phyloP scores from a whole-genome alignment of 2,797 vertebrate species.

The Cyclura pinguis region DNA sequence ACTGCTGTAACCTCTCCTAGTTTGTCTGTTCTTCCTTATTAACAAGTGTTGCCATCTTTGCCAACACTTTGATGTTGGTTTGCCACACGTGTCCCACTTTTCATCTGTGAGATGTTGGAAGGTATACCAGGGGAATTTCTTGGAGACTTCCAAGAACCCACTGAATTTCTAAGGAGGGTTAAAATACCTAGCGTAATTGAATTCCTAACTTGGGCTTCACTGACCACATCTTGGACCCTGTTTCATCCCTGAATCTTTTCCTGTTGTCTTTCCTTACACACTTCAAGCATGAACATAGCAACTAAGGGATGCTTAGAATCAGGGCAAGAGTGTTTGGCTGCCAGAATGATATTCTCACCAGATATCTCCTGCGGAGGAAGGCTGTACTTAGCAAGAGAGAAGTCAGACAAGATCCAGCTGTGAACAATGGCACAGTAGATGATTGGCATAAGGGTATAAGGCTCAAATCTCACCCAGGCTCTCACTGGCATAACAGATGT shows the following conservation, averaged over 20 bases:
- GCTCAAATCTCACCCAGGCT: neutral
- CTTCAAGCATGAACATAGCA: neutral
- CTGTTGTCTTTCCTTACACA: too few relatives aligned
- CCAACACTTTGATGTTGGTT: too few relatives aligned
- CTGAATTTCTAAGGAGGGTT: neutral
- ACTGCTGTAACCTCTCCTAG: too few relatives aligned
- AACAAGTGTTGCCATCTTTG: too few relatives aligned
- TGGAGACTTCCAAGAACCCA: neutral
- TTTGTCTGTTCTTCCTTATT: too few relatives aligned
- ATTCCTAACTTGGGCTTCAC: neutral
- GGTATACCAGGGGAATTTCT: too few relatives aligned
- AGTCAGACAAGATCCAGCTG: neutral
- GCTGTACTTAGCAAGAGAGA: neutral
- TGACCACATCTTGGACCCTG: neutral
- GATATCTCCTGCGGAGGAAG: too few relatives aligned
- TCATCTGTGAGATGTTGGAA: too few relatives aligned
- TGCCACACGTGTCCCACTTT: too few relatives aligned
- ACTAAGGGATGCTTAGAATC: neutral
- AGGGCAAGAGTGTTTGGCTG: neutral
- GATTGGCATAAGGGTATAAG: neutral
- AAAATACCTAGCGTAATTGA: neutral
- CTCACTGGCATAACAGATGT: neutral
- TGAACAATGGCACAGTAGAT: neutral
- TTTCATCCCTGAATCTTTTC: neutral
- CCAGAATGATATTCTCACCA: neutral